phyloP scores from a whole-genome alignment of 2,888 invertebrate genomes.

The Andrena fulva region DNA sequence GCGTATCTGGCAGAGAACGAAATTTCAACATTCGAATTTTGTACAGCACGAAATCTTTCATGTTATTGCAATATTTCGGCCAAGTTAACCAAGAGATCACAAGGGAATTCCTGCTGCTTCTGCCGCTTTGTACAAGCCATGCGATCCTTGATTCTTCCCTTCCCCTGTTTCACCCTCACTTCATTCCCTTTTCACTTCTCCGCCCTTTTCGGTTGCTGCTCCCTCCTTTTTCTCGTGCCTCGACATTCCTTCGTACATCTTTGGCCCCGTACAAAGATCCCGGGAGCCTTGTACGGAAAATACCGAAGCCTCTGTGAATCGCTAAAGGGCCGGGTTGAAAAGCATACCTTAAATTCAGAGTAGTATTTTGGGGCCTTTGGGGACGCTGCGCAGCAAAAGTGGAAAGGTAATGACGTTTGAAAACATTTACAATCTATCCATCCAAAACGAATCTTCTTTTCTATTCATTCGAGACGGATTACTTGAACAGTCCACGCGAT shows the following conservation, averaged over 20 bases:
- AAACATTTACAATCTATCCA: not conserved
- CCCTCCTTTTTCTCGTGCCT: conserved; percentile 22
- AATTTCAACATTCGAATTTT: not conserved
- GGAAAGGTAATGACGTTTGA: not conserved
- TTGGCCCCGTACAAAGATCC: conserved; percentile 49
- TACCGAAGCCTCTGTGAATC: conserved; percentile 56
- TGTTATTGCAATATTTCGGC: conserved; percentile 13
- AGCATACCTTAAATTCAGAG: conserved; percentile 51
- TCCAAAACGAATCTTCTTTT: not conserved
- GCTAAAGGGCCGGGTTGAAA: conserved; percentile 42
- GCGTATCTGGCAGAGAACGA: not conserved
- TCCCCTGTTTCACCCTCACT: conserved; percentile 10
- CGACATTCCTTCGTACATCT: conserved; percentile 51
- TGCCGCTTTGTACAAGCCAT: conserved; percentile 5
- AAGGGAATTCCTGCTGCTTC: not conserved
- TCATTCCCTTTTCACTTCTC: conserved; percentile 3
- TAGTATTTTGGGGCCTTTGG: conserved; percentile 36
- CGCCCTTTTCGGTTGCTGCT: conserved; percentile 32
- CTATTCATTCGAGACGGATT: not conserved
- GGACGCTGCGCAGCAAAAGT: not conserved
- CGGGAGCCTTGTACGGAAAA: conserved; percentile 50
- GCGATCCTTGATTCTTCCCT: not conserved
- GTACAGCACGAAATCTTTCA: not conserved
- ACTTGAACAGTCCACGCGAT: not conserved
- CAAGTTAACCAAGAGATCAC: not conserved